Percentiles rank a stretch among this genome's conserved stretches.
Conservation (phyloP, 2,888 invertebrate genomes). For the Sepiola atlantica region DNA sequence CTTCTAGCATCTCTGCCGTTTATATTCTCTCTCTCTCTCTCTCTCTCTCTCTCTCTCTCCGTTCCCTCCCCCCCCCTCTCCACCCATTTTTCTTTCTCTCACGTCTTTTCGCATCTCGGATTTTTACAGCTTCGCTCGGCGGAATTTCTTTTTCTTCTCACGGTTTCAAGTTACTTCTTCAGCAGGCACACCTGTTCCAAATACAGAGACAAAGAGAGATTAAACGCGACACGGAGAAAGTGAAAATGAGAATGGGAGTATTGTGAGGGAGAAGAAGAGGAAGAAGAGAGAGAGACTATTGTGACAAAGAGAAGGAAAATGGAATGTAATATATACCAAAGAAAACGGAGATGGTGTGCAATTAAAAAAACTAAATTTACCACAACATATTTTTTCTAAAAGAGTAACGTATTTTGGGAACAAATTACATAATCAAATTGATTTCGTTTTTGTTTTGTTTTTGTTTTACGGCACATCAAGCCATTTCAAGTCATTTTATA, state of each 20-base stretch:
- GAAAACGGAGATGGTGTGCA: neutral
- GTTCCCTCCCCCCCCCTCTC: neutral
- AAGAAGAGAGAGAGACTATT: neutral
- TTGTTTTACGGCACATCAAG: too few species aligned
- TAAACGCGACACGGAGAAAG: neutral
- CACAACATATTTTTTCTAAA: too few species aligned
- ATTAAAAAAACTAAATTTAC: too few species aligned
- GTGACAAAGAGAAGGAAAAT: neutral
- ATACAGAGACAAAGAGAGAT: neutral
- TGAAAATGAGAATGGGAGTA: neutral
- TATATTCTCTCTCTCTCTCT: neutral
- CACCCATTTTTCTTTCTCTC: neutral
- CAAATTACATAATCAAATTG: too few species aligned
- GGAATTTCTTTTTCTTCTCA: conserved; percentile 4
- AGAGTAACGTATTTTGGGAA: too few species aligned
- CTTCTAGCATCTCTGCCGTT: neutral
- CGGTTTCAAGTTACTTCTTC: neutral
- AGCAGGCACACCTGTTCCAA: neutral
- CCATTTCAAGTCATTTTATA: too few species aligned
- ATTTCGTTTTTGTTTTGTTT: too few species aligned
- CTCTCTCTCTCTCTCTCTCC: neutral
- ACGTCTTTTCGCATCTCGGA: neutral
- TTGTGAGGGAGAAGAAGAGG: neutral
- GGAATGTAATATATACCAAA: too few species aligned
- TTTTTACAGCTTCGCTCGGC: neutral